Evolutionary conservation across 2,797 vertebrate species (phyloP), one percentile per base, ranked within the genome.

Genomic region (Platyrinchus mystaceus): DNA sequence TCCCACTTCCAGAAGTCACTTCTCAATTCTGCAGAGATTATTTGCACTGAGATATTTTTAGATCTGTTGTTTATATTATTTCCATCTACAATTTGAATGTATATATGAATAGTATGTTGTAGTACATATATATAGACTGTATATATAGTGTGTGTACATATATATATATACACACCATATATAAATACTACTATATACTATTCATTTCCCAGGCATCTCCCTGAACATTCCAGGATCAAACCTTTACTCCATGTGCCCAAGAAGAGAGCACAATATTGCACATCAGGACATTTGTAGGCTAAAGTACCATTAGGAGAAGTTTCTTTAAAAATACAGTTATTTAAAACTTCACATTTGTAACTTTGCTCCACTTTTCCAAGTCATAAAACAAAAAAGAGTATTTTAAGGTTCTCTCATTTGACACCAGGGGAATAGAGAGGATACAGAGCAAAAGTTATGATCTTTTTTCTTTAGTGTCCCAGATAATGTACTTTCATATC

Each of bases 401-500:
- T 90, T 92, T 95, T 73, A 87, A 93, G 67, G 77, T 76, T 93
- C 18, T 66, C 28, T 69, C 55, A 5, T 63, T 76, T 0, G 0
- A 49, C 74, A 55, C 30, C 74, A 37, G 59, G 94, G 96, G 95
- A 95, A 95, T 87, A 90, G 84, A 78, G 50, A 90, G 36, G 84
- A 58, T 52, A 47, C 74, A 67, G 89, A 92, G 89, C 47, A 84
- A 58, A 90, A 94, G 92, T 94, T 79, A 50, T 5, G 39, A 69
- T 92, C 69, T 76, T 69, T 92, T 50, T 89, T 59, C 89, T 93
- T 79, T 55, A 56, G 78, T 93, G 94, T 73, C 89, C 87, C 84
- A 95, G 89, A 92, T 90, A 96, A 93, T 41, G 50, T 59, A 26
- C 92, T 96, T 95, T 93, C 84, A 94, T 92, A 82, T 30, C 21